A percentile compares a stretch with the other conserved stretches of the same genome.
Conservation (phyloP, 2,888 invertebrate genomes). For the Mechanitis mazaeus region DNA sequence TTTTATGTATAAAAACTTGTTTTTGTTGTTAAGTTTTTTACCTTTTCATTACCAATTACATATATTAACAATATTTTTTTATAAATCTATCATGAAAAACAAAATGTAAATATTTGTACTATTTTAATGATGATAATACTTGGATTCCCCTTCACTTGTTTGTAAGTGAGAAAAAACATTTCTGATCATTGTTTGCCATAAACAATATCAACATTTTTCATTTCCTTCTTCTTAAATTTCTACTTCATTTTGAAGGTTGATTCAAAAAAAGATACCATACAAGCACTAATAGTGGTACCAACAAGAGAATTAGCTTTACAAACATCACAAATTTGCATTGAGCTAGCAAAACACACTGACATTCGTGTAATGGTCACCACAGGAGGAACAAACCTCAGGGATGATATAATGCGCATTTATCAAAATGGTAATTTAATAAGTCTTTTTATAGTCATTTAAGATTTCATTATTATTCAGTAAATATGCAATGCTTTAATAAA, state of each 20-base stretch:
- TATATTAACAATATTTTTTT: too few relatives aligned
- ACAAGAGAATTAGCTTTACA: slow-evolving; percentile 99
- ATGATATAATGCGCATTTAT: slow-evolving; percentile 99
- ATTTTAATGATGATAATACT: slow-evolving; percentile 58
- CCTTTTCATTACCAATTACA: too few relatives aligned
- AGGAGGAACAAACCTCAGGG: slow-evolving; percentile 97
- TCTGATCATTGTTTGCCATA: slow-evolving; percentile 34
- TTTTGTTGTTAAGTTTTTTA: too few relatives aligned
- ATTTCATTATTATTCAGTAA: not conserved
- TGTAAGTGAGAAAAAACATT: slow-evolving; percentile 63
- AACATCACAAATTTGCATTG: slow-evolving; percentile 99
- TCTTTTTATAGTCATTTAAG: slow-evolving; percentile 6
- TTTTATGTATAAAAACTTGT: not conserved
- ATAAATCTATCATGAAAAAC: too few relatives aligned
- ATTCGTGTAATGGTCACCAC: slow-evolving; percentile 99
- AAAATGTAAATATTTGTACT: not conserved
- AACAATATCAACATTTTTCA: slow-evolving; percentile 2
- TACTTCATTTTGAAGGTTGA: slow-evolving; percentile 75
- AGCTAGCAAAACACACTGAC: slow-evolving; percentile 97
- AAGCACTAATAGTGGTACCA: slow-evolving; percentile 98
- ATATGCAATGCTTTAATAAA: not conserved
- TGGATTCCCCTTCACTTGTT: slow-evolving; percentile 74
- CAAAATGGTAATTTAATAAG: slow-evolving; percentile 86
- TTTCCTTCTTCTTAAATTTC: slow-evolving; percentile 17
- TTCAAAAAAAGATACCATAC: slow-evolving; percentile 93